Base-by-base conservation (phyloP, 2,797 vertebrate species). In the Tokudaia tokunoshimensis region DNA sequence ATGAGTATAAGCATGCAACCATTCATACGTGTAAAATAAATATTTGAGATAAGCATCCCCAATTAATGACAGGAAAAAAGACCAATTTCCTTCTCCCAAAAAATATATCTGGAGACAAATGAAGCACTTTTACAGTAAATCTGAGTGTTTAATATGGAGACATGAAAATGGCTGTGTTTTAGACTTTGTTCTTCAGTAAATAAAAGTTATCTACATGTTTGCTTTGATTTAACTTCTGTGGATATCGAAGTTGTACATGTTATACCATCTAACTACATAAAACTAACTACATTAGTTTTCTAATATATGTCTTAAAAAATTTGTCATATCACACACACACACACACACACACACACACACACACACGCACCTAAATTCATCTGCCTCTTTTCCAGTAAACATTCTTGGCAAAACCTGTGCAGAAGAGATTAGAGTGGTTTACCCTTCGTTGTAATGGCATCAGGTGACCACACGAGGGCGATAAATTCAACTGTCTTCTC, bases 181-280 rank as follows among this genome's bases (percentile, higher is more conserved):
- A 79, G 70, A 41, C 17, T 70, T 65, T 41, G 41, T 80, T 37
- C 34, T 65, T 47, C 13, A 12, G 26, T 47, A 59, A 24, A 72
- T 57, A 70, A 67, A 14, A 26, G 55, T 65, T 80, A 93, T 70
- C 70, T 85, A 63, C 52, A 55, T n/a, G 2, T 15, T 88, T 76
- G 24, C 34, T 92, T 87, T 72, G 75, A 41, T 76, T 94, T 94
- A 92, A 93, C 50, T 83, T 76, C n/a, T 90, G 34, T 88, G 86
- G 37, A 26, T 75, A 57, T 5, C 19, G 14, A 94, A 44, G 8
- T 47, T 7, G 34, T 65, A n/a, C 61, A 70, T 74, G 86, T 41
- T 65, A 8, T 2, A 72, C 4, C 17, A 31, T 17, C 3, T 86
- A n/a, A n/a, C n/a, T n/a, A n/a, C n/a, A n/a, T n/a, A n/a, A n/a